A percentile compares a stretch with the other conserved stretches of the same genome.
Evolutionary conservation across 2,888 invertebrate species (phyloP).

Genomic region (Cantharis rufa): DNA sequence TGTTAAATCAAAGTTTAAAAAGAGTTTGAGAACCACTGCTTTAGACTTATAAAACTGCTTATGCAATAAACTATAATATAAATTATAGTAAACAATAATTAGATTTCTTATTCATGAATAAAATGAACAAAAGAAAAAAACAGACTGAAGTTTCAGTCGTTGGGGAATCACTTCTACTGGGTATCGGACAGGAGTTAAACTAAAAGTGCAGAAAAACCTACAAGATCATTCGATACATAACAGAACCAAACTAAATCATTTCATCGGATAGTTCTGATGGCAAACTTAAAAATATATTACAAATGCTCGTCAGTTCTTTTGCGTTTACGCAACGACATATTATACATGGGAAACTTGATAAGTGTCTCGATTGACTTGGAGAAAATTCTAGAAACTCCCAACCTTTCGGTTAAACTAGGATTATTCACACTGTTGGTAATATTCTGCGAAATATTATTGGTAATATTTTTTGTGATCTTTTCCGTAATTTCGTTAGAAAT

Average conservation of each 20-base stretch:
- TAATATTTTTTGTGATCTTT: slow-evolving; percentile 33
- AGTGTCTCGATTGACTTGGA: slow-evolving; percentile 39
- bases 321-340: slow-evolving; percentile 49
- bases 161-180: not conserved
- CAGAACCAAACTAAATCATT: not conserved
- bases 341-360: slow-evolving; percentile 35
- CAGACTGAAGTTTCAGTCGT: not conserved
- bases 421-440: slow-evolving; percentile 22
- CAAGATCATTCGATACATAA: not conserved
- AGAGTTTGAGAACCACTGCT: not conserved
- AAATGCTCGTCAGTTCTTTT: slow-evolving; percentile 46
- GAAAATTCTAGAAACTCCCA: slow-evolving; percentile 31
- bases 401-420: slow-evolving; percentile 10
- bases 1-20: not conserved
- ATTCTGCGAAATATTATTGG: slow-evolving; percentile 33
- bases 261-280: not conserved
- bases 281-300: not conserved
- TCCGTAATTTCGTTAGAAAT: slow-evolving; percentile 31
- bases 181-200: not conserved
- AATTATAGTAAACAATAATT: not conserved
- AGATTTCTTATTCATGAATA: too few relatives aligned
- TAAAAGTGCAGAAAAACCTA: not conserved
- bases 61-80: not conserved
- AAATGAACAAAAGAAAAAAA: too few relatives aligned
- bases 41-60: not conserved